Base-by-base conservation (phyloP, 2,113 vertebrate species). In the Pagrus major region DNA sequence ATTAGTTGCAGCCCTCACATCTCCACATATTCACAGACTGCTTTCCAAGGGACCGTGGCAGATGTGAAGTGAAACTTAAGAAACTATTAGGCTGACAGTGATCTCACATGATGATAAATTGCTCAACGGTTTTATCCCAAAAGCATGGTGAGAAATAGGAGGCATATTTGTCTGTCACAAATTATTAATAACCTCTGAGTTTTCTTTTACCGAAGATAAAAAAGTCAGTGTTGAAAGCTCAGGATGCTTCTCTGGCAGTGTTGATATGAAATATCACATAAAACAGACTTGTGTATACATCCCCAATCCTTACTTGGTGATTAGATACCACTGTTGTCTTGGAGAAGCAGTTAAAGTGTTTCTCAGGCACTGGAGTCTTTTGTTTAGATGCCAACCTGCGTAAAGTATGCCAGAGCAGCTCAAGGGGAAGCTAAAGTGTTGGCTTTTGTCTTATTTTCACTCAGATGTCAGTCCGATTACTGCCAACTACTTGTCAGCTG, bases 371-470 rank as follows among this genome's bases (percentile, higher is more conserved):
- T 64, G 25, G 18, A 49, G 64, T 66, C 33, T 71, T 61, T 74
- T 82, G 58, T 79, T 86, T 68, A 14, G 49, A 55, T 74, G 85
- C 86, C 72, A 84, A 2, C n/a, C 12, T 80, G 35, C 0, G 21
- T 79, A 42, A 68, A 59, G 33, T 47, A 29, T 54, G 70, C 71
- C 78, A 74, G 10, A 78, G 49, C 51, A 16, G 37, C 60, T 81
- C 61, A 59, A 49, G 15, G 9, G 27, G 56, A 79, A 52, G 44
- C 37, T 39, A 0, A 46, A 72, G 67, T 68, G 58, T 80, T 76
- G 60, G 41, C 23, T 73, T 82, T 70, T 78, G 81, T 85, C 72
- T 68, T n/a, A 14, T 76, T 80, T 81, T 89, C 65, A 76, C 85
- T 86, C 52, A 44, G 55, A 78, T 76, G 63, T 65, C 41, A 21